Evolutionary conservation across 2,888 invertebrate species (phyloP).

Genomic region (Corbicula japonica): DNA sequence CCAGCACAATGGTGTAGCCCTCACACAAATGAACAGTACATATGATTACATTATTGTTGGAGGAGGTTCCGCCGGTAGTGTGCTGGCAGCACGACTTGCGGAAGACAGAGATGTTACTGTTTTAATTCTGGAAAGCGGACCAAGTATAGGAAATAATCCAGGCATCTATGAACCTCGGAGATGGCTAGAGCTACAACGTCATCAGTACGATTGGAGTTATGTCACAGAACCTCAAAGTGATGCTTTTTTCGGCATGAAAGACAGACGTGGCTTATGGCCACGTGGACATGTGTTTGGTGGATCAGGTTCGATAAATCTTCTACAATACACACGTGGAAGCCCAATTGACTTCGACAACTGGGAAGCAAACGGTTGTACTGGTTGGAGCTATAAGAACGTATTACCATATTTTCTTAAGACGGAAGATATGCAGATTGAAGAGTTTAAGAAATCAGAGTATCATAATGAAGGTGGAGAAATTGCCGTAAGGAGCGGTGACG

Average conservation of each 20-base stretch:
- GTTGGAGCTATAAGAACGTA: constrained; percentile 36
- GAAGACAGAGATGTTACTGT: constrained; percentile 13
- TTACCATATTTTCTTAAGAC: constrained; percentile 35
- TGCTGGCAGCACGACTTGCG: constrained; percentile 21
- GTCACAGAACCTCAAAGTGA: constrained; percentile 20
- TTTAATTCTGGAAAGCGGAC: constrained; percentile 21
- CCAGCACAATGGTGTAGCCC: too few species aligned
- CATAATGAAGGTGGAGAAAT: constrained; percentile 26
- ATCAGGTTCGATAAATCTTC: constrained; percentile 16
- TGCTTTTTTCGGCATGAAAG: constrained; percentile 26
- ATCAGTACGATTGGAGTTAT: constrained; percentile 21
- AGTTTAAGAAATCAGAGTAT: constrained; percentile 26
- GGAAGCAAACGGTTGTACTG: constrained; percentile 21
- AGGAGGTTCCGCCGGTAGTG: constrained; percentile 8
- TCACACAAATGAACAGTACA: constrained; percentile 1
- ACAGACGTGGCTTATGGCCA: constrained; percentile 18
- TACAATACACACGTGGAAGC: constrained; percentile 35
- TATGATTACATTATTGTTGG: constrained; percentile 36
- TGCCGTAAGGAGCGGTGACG: constrained; percentile 14
- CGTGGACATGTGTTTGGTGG: constrained; percentile 29
- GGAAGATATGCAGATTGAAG: constrained; percentile 16
- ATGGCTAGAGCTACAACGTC: background rate
- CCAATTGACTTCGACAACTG: constrained; percentile 32
- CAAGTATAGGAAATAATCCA: constrained; percentile 4
- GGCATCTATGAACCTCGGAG: constrained; percentile 7